phyloP scores from a whole-genome alignment of 2,797 vertebrate species.

The Phrynocephalus forsythii region DNA sequence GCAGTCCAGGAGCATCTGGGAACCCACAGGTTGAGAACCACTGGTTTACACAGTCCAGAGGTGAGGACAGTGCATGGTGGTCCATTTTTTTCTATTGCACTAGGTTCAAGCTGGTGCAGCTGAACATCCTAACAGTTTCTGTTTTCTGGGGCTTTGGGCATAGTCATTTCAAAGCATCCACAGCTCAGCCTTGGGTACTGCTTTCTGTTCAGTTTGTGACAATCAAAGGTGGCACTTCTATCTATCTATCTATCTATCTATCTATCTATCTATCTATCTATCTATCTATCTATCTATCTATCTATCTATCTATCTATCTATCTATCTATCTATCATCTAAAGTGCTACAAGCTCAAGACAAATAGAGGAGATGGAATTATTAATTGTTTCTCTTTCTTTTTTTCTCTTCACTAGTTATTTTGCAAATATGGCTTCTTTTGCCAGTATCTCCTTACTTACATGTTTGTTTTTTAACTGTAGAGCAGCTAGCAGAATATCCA shows the following conservation, averaged over 20 bases:
- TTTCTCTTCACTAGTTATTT: neutral
- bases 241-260: too few species aligned
- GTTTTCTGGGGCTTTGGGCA: neutral
- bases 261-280: too few species aligned
- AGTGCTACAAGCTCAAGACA: neutral
- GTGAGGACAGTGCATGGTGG: neutral
- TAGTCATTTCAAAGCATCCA: neutral
- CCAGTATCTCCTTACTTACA: too few species aligned
- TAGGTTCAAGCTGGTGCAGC: neutral
- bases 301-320: too few species aligned
- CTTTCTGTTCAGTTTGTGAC: too few species aligned
- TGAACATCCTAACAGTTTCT: neutral
- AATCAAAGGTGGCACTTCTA: too few species aligned
- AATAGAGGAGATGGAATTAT: neutral
- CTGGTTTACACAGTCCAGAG: neutral
- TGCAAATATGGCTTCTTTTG: neutral
- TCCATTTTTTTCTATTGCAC: neutral
- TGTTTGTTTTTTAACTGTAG: neutral
- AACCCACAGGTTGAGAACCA: too few species aligned
- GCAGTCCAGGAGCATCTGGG: too few species aligned
- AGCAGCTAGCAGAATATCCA: neutral
- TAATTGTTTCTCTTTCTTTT: neutral
- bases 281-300: too few species aligned
- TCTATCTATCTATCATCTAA: too few species aligned
- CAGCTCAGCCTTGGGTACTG: too few species aligned